Evolutionary conservation across 2,797 vertebrate species (phyloP).

Genomic region (Rhinogobio ventralis): DNA sequence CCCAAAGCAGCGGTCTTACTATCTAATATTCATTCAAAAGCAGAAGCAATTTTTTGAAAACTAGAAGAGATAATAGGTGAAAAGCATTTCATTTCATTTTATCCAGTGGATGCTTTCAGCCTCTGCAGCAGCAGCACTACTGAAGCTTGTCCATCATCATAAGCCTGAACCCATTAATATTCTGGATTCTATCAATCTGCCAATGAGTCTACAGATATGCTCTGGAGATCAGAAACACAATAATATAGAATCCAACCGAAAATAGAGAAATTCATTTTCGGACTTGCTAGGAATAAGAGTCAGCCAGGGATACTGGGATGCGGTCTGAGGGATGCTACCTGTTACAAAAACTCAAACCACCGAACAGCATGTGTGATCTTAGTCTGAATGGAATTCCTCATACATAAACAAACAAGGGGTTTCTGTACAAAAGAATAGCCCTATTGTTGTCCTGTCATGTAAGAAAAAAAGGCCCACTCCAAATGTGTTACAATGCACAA

Average conservation of each 20-base stretch:
- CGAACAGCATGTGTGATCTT: not conserved
- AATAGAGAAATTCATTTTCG: slow-evolving; percentile 39
- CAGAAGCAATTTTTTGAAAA: slow-evolving; percentile 51
- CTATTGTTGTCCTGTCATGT: slow-evolving; percentile 18
- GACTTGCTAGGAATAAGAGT: slow-evolving; percentile 22
- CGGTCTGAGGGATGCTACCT: not conserved
- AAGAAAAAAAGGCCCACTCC: slow-evolving; percentile 8
- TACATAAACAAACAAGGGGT: not conserved
- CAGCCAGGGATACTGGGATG: not conserved
- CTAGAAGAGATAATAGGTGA: slow-evolving; percentile 47
- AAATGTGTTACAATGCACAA: slow-evolving; percentile 12
- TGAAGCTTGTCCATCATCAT: slow-evolving; percentile 56
- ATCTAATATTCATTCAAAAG: slow-evolving; percentile 55
- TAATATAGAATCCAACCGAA: slow-evolving; percentile 54
- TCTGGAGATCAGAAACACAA: slow-evolving; percentile 58
- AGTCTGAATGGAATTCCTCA: not conserved
- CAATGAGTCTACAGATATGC: slow-evolving; percentile 53
- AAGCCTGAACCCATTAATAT: slow-evolving; percentile 56
- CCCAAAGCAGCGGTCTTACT: slow-evolving; percentile 42
- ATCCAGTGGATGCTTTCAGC: slow-evolving; percentile 46
- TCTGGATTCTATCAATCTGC: slow-evolving; percentile 57
- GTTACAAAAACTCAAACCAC: not conserved
- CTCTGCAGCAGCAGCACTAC: slow-evolving; percentile 26
- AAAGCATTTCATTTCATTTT: slow-evolving; percentile 48
- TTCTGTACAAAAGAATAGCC: not conserved